A percentile compares a stretch with the other conserved stretches of the same genome.
phyloP scores from a whole-genome alignment of 2,888 invertebrate species.

The Chrysolina haemoptera region DNA sequence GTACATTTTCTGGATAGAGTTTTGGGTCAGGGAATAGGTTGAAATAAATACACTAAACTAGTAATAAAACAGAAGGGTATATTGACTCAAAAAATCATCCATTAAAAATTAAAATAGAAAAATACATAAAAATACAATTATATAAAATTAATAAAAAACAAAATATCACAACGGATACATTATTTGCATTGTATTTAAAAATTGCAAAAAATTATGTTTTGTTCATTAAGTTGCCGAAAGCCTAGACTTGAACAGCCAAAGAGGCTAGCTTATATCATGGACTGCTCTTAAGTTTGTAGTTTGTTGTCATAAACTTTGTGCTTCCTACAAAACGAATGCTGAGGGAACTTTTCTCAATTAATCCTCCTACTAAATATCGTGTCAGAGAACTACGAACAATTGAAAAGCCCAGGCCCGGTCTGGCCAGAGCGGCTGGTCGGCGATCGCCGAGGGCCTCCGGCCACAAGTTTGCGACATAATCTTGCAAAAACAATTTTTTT shows the following conservation, averaged over 20 bases:
- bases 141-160: constrained; percentile 18
- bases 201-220: background rate
- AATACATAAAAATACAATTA: constrained; percentile 25
- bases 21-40: background rate
- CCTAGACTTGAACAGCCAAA: background rate
- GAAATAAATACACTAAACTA: constrained; percentile 9
- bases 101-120: constrained; percentile 21
- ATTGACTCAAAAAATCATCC: constrained; percentile 22
- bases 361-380: too few relatives aligned
- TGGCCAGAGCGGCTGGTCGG: too few relatives aligned
- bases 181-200: constrained; percentile 25
- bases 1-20: background rate
- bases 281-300: background rate
- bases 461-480: too few relatives aligned
- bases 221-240: constrained; percentile 4
- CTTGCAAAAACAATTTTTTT: too few relatives aligned
- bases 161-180: constrained; percentile 46
- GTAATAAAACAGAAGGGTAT: constrained; percentile 26
- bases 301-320: constrained; percentile 1
- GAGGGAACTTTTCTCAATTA: too few relatives aligned
- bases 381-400: too few relatives aligned
- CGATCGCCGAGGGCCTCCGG: too few relatives aligned
- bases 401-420: too few relatives aligned
- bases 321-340: background rate
- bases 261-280: background rate